Evolutionary conservation across 2,888 invertebrate genomes (phyloP), one percentile per base, ranked within the genome.

Genomic region (Chaetogeoica ovagalla): DNA sequence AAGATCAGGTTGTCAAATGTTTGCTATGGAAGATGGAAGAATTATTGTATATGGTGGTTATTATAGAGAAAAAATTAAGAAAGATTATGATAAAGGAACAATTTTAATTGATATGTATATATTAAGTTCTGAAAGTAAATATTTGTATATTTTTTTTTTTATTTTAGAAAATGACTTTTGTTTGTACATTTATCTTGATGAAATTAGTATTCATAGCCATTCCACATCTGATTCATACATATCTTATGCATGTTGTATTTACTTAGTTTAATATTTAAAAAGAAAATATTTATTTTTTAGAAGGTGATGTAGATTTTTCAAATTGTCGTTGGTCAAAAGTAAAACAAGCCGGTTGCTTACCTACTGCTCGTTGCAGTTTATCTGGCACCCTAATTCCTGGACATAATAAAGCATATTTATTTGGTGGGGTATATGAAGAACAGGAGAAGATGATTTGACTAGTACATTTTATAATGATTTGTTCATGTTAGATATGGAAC

Each of bases 401-500:
- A 30, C 91, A 89, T 83, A 90, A 90, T 82, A 88, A 90, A 76
- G 93, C 92, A 0, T 93, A 94, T 84, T 90, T 93, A 82, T 97
- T 95, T 86, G 97, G 97, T 0, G 97, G 97, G 1, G 93, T 96
- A 17, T 89, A 90, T 88, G 92, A 94, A 85, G 92, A 94, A 85
- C 93, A 94, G 85, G 93, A 74, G 95, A 96, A 75, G 95, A 95
- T 85, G 90, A 92, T 82, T 86, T 96, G 1, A 88, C 89, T 11
- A 94, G 95, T 0, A 91, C 90, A 82, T 95, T 96, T 87, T 93
- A 90, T 83, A 93, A 95, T 84, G 94, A 95, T 70, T 88, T 96
- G 13, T 89, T 91, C 82, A 87, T 90, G 52, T 85, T 97, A 8
- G 96, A 97, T 85, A 85, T 95, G 82, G 91, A 92, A 81, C 90